Evolutionary conservation across 2,888 invertebrate species (phyloP).

Genomic region (Invenusta paracnida): DNA sequence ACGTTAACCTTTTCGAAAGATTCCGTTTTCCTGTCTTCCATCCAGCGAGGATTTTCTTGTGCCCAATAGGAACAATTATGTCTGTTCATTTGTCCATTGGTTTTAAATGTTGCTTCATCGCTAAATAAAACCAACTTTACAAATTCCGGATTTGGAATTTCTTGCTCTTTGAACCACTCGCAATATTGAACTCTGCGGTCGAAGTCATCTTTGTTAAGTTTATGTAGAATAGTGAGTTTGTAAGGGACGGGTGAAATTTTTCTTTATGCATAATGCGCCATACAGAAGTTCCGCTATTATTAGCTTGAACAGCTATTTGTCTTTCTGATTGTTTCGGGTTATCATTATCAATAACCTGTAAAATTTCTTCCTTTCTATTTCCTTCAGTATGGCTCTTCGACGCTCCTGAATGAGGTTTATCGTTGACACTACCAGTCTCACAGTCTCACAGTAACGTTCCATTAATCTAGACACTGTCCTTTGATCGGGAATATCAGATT

Average conservation of each 20-base stretch:
- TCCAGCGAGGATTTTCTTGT: neutral
- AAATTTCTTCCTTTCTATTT: slow-evolving; percentile 19
- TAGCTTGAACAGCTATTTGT: neutral
- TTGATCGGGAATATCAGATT: slow-evolving; percentile 17
- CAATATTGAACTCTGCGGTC: slow-evolving; percentile 3
- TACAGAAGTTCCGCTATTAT: slow-evolving; percentile 10
- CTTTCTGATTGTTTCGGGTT: slow-evolving; percentile 5
- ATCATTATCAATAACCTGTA: neutral
- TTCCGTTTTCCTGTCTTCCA: slow-evolving; percentile 15
- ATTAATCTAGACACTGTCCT: slow-evolving; percentile 25
- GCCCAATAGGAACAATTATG: slow-evolving; percentile 8
- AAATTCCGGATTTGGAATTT: neutral
- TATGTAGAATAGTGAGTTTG: slow-evolving; percentile 21
- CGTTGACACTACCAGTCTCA: slow-evolving; percentile 27
- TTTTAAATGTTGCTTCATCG: slow-evolving; percentile 6
- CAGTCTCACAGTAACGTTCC: slow-evolving; percentile 14
- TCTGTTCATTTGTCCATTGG: slow-evolving; percentile 10
- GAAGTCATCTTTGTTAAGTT: neutral
- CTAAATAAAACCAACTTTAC: neutral
- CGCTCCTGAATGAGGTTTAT: slow-evolving; percentile 24
- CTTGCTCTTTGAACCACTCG: slow-evolving; percentile 4
- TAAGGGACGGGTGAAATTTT: slow-evolving; percentile 24
- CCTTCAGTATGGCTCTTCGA: slow-evolving; percentile 59
- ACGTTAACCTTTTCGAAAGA: slow-evolving; percentile 4
- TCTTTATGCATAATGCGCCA: neutral